A percentile compares a stretch with the other conserved stretches of the same genome.
phyloP scores from a whole-genome alignment of 2,113 vertebrate species.

The Spheniscus mendiculus region DNA sequence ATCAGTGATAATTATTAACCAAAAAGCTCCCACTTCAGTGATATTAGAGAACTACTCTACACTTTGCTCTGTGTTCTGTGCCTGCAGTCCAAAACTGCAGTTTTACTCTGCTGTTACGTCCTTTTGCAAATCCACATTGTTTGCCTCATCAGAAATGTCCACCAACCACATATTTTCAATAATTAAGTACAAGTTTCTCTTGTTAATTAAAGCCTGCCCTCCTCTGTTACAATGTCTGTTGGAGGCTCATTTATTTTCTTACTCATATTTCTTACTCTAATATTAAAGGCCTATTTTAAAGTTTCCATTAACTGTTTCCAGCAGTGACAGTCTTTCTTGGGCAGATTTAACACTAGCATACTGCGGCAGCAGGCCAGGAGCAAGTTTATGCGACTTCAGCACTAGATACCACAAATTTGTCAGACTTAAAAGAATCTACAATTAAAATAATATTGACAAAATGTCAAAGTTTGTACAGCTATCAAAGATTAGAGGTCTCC shows the following conservation, averaged over 20 bases:
- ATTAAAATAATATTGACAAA: background rate
- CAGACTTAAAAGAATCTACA: background rate
- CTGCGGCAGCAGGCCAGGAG: background rate
- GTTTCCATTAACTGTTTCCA: background rate
- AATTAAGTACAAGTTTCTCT: background rate
- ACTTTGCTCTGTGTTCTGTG: background rate
- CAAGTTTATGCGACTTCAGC: background rate
- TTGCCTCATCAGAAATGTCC: background rate
- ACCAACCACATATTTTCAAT: background rate
- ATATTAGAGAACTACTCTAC: too few species aligned
- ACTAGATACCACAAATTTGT: background rate
- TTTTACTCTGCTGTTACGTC: background rate
- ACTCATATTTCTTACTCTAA: background rate
- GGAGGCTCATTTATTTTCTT: background rate
- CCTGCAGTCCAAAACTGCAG: background rate
- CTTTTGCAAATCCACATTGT: background rate
- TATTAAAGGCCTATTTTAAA: background rate
- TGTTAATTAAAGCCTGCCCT: background rate
- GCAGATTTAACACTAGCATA: background rate
- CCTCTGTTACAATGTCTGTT: background rate
- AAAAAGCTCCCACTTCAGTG: background rate
- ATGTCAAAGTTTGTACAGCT: background rate
- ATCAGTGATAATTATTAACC: background rate
- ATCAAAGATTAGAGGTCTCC: background rate
- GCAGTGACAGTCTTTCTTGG: background rate